Conservation (phyloP, 2,113 vertebrate species). For the Phyllostomus hastatus region DNA sequence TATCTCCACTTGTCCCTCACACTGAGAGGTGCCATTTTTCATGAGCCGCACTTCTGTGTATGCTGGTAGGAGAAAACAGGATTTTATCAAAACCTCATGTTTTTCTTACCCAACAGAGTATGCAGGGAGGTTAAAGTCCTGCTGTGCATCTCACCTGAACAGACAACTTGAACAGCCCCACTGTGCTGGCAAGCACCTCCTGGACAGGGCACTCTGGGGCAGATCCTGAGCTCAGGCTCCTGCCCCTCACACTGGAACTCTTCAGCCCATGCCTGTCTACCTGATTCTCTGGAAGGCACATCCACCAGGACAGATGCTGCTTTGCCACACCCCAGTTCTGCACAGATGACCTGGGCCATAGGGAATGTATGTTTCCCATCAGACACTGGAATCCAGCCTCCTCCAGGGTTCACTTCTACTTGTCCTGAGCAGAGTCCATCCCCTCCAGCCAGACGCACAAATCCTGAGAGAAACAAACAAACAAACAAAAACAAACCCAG, state of each 20-base stretch:
- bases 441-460: background rate
- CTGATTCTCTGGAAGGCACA: background rate
- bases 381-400: background rate
- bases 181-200: background rate
- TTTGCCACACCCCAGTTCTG: conserved; percentile 10
- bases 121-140: background rate
- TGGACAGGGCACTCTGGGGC: background rate
- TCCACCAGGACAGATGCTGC: background rate
- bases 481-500: background rate
- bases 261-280: background rate
- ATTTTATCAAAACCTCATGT: background rate
- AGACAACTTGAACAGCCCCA: background rate
- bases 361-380: background rate
- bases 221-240: rapidly evolving
- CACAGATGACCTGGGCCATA: conserved; percentile 54
- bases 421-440: background rate
- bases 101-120: background rate
- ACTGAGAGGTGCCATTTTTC: background rate
- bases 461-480: conserved; percentile 2
- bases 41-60: conserved; percentile 33
- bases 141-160: conserved; percentile 19
- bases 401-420: background rate
- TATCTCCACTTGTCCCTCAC: conserved; percentile 55
- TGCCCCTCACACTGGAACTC: background rate
- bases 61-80: background rate